A percentile compares a stretch with the other conserved stretches of the same genome.
These are phyloP conservation scores for Sparidentex hasta DNA, from an alignment of 2,797 vertebrate genomes.

Conservation along the genomic window DNA sequence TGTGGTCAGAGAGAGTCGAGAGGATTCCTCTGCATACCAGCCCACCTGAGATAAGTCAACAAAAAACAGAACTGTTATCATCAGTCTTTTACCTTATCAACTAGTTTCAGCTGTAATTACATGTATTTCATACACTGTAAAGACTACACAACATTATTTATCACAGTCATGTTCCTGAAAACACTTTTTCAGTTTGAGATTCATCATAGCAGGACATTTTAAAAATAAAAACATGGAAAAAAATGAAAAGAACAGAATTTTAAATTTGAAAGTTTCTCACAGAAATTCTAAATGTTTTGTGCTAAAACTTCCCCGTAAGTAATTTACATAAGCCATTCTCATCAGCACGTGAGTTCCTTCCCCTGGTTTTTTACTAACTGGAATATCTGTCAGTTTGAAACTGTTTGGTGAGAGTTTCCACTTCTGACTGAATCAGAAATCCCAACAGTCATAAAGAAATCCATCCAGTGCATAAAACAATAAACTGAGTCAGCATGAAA, in stretches of 20 bases:
- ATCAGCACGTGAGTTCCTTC: background rate
- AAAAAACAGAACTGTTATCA: background rate
- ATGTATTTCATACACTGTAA: background rate
- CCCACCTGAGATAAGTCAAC: constrained; percentile 84
- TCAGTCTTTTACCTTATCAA: too few relatives aligned
- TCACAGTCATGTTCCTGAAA: background rate
- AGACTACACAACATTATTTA: background rate
- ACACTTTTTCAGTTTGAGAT: background rate
- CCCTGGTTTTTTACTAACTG: background rate
- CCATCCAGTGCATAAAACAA: constrained; percentile 5
- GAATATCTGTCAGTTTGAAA: background rate
- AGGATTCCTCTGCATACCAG: constrained; percentile 93
- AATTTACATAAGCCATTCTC: background rate
- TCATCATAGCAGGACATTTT: background rate
- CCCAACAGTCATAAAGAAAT: constrained; percentile 5
- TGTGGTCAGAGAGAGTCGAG: constrained; percentile 90
- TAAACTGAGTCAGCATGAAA: background rate
- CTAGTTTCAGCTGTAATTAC: background rate
- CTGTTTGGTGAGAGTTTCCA: constrained; percentile 12
- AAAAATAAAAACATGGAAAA: background rate
- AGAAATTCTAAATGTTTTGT: background rate
- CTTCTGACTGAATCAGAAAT: constrained; percentile 17
- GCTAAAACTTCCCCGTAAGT: background rate
- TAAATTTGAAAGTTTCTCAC: background rate
- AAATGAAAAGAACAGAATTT: background rate